Evolutionary conservation across 2,797 vertebrate genomes (phyloP).

Genomic region (Loris lydekkerianus): DNA sequence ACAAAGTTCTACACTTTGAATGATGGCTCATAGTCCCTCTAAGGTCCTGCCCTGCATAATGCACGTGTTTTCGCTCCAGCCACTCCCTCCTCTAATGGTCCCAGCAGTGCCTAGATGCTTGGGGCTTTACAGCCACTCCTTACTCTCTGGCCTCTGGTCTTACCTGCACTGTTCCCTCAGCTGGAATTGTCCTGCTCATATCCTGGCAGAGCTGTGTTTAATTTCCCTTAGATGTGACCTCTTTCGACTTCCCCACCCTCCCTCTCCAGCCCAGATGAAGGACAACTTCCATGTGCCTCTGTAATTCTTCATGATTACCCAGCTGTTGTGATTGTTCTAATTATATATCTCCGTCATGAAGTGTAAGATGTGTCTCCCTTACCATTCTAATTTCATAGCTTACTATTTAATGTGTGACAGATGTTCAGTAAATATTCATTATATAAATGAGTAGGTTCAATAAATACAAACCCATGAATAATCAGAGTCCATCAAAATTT

Average conservation of each 20-base stretch:
- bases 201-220: neutral
- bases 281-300: neutral
- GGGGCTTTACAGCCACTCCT: neutral
- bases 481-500: neutral
- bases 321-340: neutral
- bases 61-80: neutral
- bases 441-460: neutral
- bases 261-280: neutral
- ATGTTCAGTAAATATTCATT: neutral
- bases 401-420: neutral
- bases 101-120: neutral
- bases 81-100: neutral
- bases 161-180: neutral
- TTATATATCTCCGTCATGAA: neutral
- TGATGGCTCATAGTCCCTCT: neutral
- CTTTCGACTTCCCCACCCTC: neutral
- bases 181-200: neutral
- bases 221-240: neutral
- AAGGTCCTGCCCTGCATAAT: neutral
- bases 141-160: neutral
- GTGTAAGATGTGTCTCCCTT: neutral
- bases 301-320: neutral
- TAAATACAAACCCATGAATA: neutral
- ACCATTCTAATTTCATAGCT: neutral
- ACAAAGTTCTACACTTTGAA: neutral